Evolutionary conservation across 2,113 vertebrate species (phyloP), one percentile per base, ranked within the genome.

Genomic region (Callopanchax toddi): DNA sequence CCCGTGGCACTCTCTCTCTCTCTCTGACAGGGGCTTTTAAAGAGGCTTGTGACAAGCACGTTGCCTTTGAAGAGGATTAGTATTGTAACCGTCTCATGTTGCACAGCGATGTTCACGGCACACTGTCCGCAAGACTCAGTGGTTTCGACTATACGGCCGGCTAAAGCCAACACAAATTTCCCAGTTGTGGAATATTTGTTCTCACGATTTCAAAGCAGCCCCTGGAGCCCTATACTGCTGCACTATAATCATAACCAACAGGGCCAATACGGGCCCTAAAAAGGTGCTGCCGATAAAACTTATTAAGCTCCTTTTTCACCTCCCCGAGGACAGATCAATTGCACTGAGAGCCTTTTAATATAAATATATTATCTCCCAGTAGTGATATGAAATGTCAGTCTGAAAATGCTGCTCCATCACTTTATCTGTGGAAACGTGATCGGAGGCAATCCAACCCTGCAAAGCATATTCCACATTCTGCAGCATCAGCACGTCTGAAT

Each of bases 11-110:
- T 76, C 76, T 87, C 59, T 87, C 59, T 73, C 74, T 76, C 76
- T 87, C 59, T 87, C 59, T 73, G 72, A 80, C 83, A 71, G 68
- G 54, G 67, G 58, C 71, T 87, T 87, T 85, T 78, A 74, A 89
- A 43, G 15, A 44, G 22, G 76, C 82, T 72, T 71, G 80, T 81
- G 85, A 89, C 84, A 77, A 83, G 71, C 71, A 49, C 61, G 36
- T 62, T 63, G 72, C 79, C 86, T 90, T 91, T 91, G 88, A 91
- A 90, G 87, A 49, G 5, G 70, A 69, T 80, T 65, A 67, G 86
- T 59, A 82, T 86, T 87, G 85, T 89, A 83, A 68, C 68, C 29
- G 18, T 84, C 79, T 87, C 87, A 72, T 60, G 74, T 89, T 90
- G 71, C 86, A 88, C 78, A 76, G 73, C 76, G 80, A 61, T 72